Evolutionary conservation across 1,140 invertebrate species (phyloP), one percentile per base, ranked within the genome.

Genomic region (Cherax quadricarinatus): DNA sequence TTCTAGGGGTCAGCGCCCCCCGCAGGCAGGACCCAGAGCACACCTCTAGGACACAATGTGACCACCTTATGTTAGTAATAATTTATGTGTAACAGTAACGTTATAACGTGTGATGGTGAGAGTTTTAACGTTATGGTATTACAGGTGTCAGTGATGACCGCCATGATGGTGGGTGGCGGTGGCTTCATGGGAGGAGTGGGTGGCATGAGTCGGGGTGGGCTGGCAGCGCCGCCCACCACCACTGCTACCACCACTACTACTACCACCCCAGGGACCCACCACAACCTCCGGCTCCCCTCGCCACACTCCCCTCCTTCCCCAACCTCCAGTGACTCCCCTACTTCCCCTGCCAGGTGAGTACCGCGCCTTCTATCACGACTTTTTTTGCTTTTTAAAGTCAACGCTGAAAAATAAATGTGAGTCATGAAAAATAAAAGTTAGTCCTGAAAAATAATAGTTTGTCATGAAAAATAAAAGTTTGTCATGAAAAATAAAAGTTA

Each of bases 151-250:
- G 86, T 57, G 30, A 88, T 88, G 86, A 88, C 86, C 51, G 75
- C 86, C 49, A 88, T 88, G 86, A 88, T 88, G 86, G 75, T 88
- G 75, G 86, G 86, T 3, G 86, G 86, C 41, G 66, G 66, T 21
- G 86, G n/a, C 30, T 78, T 60, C 48, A 57, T 18, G 49, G 86
- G 86, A 16, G 70, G 70, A 10, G 86, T 70, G 3, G 49, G n/a
- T 12, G 57, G 86, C 49, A 18, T 88, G 0, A 75, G 86, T 3
- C 12, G 86, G 75, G 86, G 86, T 6, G 53, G 73, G 21, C 60
- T 70, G 21, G 7, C 75, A 16, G 60, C 86, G n/a, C 73, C 48
- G 14, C 24, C 49, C 51, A 16, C 86, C 48, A 41, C 24, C 30
- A 41, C 51, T 14, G 48, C 48, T 51, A 70, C 24, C 49, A 57